A percentile compares a stretch with the other conserved stretches of the same genome.
Conservation (phyloP, 2,888 invertebrate genomes). For the Thereva nobilitata region DNA sequence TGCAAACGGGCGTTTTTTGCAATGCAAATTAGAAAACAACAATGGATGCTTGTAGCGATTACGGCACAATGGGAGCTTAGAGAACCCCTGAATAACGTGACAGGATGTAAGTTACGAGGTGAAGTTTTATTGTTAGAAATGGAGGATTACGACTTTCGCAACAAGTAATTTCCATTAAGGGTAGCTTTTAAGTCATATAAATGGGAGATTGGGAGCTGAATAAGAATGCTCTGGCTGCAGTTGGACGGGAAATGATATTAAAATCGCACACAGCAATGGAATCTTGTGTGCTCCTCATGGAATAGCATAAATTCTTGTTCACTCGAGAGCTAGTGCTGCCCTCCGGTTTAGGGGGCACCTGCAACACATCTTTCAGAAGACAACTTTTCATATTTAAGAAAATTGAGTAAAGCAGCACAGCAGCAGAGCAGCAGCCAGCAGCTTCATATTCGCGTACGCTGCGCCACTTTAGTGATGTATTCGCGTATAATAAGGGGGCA, state of each 20-base stretch:
- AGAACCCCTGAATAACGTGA: background rate
- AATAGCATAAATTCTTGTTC: too few species aligned
- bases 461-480: too few species aligned
- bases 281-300: too few species aligned
- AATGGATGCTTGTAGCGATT: slow-evolving; percentile 22
- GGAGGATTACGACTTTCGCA: slow-evolving; percentile 26
- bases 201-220: slow-evolving; percentile 19
- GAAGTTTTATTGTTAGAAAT: slow-evolving; percentile 28
- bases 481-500: too few species aligned
- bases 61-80: slow-evolving; percentile 3
- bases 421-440: too few species aligned
- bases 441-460: too few species aligned
- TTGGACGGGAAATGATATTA: background rate
- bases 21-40: slow-evolving; percentile 28
- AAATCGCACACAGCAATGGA: too few species aligned
- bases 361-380: background rate
- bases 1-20: slow-evolving; percentile 23
- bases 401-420: background rate
- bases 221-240: background rate
- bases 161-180: slow-evolving; percentile 29
- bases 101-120: slow-evolving; percentile 18
- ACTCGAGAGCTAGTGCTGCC: background rate
- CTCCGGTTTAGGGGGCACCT: background rate
- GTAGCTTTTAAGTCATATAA: slow-evolving; percentile 26
- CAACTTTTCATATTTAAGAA: background rate